Percentiles rank a stretch among this genome's conserved stretches.
These are phyloP conservation scores for Mus spicilegus DNA, from an alignment of 2,113 vertebrate genomes.

Conservation along the genomic window DNA sequence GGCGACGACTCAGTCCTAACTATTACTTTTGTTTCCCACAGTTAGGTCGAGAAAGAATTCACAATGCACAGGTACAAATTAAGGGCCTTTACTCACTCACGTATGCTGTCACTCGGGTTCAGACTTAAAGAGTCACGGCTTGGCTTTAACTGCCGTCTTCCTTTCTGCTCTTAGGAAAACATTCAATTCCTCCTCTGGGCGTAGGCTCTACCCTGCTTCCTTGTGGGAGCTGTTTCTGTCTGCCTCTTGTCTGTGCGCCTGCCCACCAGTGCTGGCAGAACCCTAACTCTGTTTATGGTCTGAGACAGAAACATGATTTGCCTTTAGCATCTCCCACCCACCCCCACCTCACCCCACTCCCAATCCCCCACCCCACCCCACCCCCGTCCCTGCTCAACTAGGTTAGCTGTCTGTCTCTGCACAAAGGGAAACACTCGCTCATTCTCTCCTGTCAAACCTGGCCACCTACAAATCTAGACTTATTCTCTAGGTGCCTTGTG, in stretches of 20 bases:
- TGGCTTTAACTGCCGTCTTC: constrained; percentile 62
- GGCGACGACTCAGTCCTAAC: constrained; percentile 72
- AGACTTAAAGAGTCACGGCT: constrained; percentile 63
- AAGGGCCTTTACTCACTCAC: constrained; percentile 61
- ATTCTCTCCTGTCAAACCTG: neutral
- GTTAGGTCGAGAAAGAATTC: constrained; percentile 70
- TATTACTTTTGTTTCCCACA: constrained; percentile 75
- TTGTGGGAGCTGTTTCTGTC: constrained; percentile 63
- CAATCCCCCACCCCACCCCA: neutral
- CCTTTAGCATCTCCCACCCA: constrained; percentile 65
- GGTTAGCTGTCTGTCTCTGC: constrained; percentile 40
- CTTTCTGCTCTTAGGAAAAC: constrained; percentile 74
- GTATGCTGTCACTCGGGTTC: neutral
- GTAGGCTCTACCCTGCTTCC: constrained; percentile 67
- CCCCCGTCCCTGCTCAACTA: neutral
- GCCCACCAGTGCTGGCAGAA: constrained; percentile 51
- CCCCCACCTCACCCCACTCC: neutral
- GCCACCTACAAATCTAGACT: constrained; percentile 22
- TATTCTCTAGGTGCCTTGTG: neutral
- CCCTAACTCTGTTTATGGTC: constrained; percentile 76
- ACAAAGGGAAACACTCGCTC: constrained; percentile 35
- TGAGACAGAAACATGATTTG: constrained; percentile 70
- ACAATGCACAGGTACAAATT: constrained; percentile 74
- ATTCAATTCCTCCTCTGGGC: constrained; percentile 75
- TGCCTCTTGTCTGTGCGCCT: constrained; percentile 69